Evolutionary conservation across 2,888 invertebrate genomes (phyloP), one percentile per base, ranked within the genome.

Genomic region (Pandemis cinnamomeana): DNA sequence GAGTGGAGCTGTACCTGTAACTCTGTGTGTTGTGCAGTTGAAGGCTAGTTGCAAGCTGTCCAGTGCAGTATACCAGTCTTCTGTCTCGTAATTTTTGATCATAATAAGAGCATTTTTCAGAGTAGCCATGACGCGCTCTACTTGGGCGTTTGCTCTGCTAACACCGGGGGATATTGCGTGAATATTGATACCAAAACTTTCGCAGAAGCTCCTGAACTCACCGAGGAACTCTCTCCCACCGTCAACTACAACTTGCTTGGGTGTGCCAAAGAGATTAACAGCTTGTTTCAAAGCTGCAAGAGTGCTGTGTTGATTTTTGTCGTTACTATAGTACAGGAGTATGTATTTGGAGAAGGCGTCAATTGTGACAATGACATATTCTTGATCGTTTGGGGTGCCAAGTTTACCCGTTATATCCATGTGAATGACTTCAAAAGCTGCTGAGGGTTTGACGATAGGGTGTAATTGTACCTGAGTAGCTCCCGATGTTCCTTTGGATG

Each of bases 331-430:
- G 7, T 41, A n/a, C 42, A 71, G 15, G 7, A 58, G 20, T n/a
- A 66, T 63, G 62, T 48, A 64, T 68, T 78, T 51, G 2, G 68
- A 66, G 20, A 61, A 81, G 0, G 80, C 79, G 27, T 80, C 80
- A 0, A 81, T 67, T 0, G 77, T 76, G 0, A 81, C 78, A n/a
- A 81, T 63, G 0, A 81, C 78, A 15, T 80, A 80, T 36, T 80
- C 74, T 5, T 78, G 64, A 0, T 78, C 62, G 10, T 71, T 70
- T 41, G 72, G 60, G 5, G 77, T 77, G n/a, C 78, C 77, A 3
- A 79, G 72, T 48, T 80, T 80, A 7, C 79, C 81, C 0, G 81
- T 80, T 0, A 81, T 78, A 46, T 82, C 81, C 77, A 81, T 80
- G 53, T 82, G 80, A 5, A 81, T 67, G 0, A 78, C 75, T 42